Base-by-base conservation (phyloP, 2,888 invertebrate species). In the Alsophila aescularia region DNA sequence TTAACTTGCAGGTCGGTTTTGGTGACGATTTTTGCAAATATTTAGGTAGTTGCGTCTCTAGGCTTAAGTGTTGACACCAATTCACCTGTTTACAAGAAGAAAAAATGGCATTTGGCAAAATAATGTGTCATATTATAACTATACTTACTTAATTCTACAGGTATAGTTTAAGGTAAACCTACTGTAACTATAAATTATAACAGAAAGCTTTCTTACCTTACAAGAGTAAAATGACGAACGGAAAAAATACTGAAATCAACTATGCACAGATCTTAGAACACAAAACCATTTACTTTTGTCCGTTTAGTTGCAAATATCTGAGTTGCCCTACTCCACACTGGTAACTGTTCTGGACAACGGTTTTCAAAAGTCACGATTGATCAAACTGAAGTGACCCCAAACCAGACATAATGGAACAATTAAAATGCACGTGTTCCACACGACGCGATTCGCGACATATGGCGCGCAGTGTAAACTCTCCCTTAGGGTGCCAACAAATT, bases 381-480 rank as follows among this genome's bases (percentile, higher is more conserved):
- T 58, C 55, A 44, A 52, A 48, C 47, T 12, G 34, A 34, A 42
- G 36, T 64, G 61, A 66, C 73, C 75, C 77, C 60, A 64, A 70
- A 66, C 59, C 51, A 60, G 59, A 69, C 70, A 64, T 78, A 81
- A 81, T 75, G 55, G 70, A 73, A 81, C 81, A 80, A 85, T 85
- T 82, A 83, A 81, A 82, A 75, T 75, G 70, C 75, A 72, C 77
- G 75, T 64, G 66, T 65, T 51, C 36, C 45, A 39, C 49, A 43
- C 53, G 47, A 15, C 37, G 45, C 68, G 69, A 72, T 67, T 62
- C 70, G 76, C 82, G 85, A 81, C 91, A 91, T 90, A 91, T 91
- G 92, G 91, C 79, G 64, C 48, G 64, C 59, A 60, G 66, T 66
- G 68, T 66, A 64, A 69, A 59, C 57, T 59, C 67, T 64, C 62